Conservation (phyloP, 2,888 invertebrate genomes). For the Alitta virens region DNA sequence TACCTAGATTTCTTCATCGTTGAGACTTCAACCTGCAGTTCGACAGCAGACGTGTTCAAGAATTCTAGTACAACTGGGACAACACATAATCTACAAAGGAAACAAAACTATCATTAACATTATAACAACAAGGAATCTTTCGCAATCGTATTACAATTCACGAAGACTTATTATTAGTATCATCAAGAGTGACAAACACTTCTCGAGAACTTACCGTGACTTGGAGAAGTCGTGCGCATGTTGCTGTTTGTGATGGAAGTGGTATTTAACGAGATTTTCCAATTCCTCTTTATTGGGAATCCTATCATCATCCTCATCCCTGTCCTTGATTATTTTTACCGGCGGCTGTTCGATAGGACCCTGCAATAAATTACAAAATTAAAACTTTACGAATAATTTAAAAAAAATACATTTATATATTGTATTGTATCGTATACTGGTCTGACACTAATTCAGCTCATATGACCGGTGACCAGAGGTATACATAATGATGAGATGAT, state of each 20-base stretch:
- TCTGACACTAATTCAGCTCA: too few species aligned
- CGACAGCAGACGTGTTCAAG: slow-evolving; percentile 7
- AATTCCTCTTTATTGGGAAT: slow-evolving; percentile 51
- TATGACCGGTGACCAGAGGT: too few species aligned
- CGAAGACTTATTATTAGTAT: too few species aligned
- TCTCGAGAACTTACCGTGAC: too few species aligned
- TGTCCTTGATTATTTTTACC: slow-evolving; percentile 48
- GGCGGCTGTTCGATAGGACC: slow-evolving; percentile 44
- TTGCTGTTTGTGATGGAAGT: slow-evolving; percentile 63
- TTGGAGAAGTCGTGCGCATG: slow-evolving; percentile 66
- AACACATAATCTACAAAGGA: neutral
- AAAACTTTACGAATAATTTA: neutral
- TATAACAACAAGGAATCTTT: too few species aligned
- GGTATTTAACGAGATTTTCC: slow-evolving; percentile 64
- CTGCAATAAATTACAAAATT: slow-evolving; percentile 1
- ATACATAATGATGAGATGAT: too few species aligned
- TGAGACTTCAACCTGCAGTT: slow-evolving; percentile 8
- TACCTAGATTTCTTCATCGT: neutral
- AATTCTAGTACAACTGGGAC: slow-evolving; percentile 11
- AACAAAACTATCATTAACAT: too few species aligned
- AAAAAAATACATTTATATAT: too few species aligned
- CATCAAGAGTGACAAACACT: too few species aligned
- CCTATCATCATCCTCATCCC: slow-evolving; percentile 31
- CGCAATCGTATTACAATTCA: too few species aligned
- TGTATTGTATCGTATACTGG: too few species aligned